Percentiles rank a stretch among this genome's conserved stretches.
Conservation (phyloP, 2,888 invertebrate species). For the Cryptophagus acutangulus region DNA sequence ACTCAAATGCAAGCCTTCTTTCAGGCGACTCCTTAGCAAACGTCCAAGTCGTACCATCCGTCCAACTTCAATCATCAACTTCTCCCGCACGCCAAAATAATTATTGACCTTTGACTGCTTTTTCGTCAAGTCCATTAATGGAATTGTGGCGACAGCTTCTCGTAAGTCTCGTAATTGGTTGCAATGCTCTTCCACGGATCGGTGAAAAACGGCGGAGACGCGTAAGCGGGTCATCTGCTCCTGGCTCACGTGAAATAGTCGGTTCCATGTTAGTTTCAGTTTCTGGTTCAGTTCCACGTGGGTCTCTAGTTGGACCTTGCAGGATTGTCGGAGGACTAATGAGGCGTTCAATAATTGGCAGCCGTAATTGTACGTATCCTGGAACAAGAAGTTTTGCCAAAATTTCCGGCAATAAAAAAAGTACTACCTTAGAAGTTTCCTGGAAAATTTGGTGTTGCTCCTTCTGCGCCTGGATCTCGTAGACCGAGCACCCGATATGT, state of each 20-base stretch:
- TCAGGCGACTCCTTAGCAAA: slow-evolving; percentile 59
- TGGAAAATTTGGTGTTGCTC: slow-evolving; percentile 71
- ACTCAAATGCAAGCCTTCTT: slow-evolving; percentile 51
- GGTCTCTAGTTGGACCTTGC: slow-evolving; percentile 58
- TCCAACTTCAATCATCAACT: slow-evolving; percentile 64
- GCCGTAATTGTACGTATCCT: slow-evolving; percentile 80
- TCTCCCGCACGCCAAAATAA: slow-evolving; percentile 58
- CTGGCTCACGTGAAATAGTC: slow-evolving; percentile 63
- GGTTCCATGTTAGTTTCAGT: slow-evolving; percentile 64
- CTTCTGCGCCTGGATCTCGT: slow-evolving; percentile 70
- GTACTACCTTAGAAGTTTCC: slow-evolving; percentile 68
- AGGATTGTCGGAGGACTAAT: slow-evolving; percentile 65
- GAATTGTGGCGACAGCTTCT: slow-evolving; percentile 52
- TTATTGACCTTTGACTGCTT: slow-evolving; percentile 50
- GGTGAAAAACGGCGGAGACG: slow-evolving; percentile 71
- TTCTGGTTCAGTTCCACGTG: slow-evolving; percentile 55
- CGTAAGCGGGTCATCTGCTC: slow-evolving; percentile 71
- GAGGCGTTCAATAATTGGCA: slow-evolving; percentile 73
- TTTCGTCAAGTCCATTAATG: slow-evolving; percentile 46
- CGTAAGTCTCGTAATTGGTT: slow-evolving; percentile 57
- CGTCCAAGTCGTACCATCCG: slow-evolving; percentile 67
- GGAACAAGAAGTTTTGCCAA: slow-evolving; percentile 20
- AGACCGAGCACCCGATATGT: slow-evolving; percentile 67
- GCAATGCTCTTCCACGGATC: slow-evolving; percentile 63
- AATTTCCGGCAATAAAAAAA: neutral